A percentile compares a stretch with the other conserved stretches of the same genome.
Evolutionary conservation across 2,113 vertebrate genomes (phyloP).

Genomic region (Coptodon rendalli): DNA sequence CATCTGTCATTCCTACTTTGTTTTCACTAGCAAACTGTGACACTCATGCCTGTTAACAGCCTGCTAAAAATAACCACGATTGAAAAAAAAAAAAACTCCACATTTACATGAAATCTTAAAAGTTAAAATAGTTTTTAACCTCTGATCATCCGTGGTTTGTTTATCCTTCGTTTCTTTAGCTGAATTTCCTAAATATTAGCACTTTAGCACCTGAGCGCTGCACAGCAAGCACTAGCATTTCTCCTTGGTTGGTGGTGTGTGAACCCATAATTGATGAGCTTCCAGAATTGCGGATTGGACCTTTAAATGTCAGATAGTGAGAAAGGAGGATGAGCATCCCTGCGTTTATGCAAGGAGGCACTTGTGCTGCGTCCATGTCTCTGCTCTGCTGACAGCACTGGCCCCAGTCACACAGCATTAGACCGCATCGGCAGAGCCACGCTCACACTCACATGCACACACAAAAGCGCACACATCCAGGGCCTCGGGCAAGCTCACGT

Average conservation of each 20-base stretch:
- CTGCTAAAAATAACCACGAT: neutral
- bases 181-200: neutral
- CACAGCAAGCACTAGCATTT: neutral
- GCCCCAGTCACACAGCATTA: conserved; percentile 71
- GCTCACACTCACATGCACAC: conserved; percentile 9
- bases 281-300: conserved; percentile 5
- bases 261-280: conserved; percentile 27
- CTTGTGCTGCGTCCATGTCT: conserved; percentile 74
- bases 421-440: conserved; percentile 56
- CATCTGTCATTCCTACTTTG: neutral
- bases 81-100: neutral
- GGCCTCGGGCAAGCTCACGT: conserved; percentile 49
- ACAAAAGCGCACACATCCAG: conserved; percentile 13
- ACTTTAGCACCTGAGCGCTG: neutral
- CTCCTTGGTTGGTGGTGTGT: neutral
- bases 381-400: conserved; percentile 71
- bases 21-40: neutral
- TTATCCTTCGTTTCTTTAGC: neutral
- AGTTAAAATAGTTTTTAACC: neutral
- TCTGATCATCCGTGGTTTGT: neutral
- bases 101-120: neutral
- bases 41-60: neutral
- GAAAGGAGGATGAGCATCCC: conserved; percentile 39
- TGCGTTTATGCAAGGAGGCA: conserved; percentile 65
- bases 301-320: conserved; percentile 41